These are phyloP conservation scores for Bradypodion ventrale DNA, from an alignment of 2,797 vertebrate species.

Conservation along the genomic window DNA sequence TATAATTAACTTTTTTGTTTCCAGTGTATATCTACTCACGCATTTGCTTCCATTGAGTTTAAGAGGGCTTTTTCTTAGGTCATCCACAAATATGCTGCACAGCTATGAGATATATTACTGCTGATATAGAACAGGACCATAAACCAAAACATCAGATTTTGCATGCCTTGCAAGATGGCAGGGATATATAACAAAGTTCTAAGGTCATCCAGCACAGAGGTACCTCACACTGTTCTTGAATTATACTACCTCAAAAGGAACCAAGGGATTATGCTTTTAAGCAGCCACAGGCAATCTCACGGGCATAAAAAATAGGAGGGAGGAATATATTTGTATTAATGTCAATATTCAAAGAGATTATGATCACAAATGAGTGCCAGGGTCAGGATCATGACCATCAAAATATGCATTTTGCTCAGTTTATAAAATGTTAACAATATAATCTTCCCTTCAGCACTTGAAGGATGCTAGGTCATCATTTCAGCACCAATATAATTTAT, in stretches of 20 bases:
- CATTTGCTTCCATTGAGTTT: not conserved
- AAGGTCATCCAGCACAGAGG: slow-evolving; percentile 5
- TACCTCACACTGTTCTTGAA: slow-evolving; percentile 2
- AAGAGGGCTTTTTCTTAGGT: not conserved
- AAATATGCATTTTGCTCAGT: not conserved
- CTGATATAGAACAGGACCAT: not conserved
- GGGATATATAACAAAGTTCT: not conserved
- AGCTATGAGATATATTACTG: not conserved
- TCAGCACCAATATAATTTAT: not conserved
- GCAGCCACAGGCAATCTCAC: slow-evolving; percentile 35
- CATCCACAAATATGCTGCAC: not conserved
- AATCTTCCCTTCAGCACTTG: slow-evolving; percentile 1
- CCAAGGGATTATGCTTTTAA: slow-evolving; percentile 14
- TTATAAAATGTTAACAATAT: not conserved
- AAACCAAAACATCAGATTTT: not conserved
- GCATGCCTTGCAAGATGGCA: not conserved
- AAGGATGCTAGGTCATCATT: slow-evolving; percentile 27
- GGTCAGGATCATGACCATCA: not conserved
- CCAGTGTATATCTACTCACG: not conserved
- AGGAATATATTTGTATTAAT: slow-evolving; percentile 20
- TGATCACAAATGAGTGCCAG: not conserved
- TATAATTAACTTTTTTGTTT: slow-evolving; percentile 21
- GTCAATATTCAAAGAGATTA: not conserved
- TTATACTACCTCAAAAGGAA: slow-evolving; percentile 3
- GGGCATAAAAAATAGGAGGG: slow-evolving; percentile 34